These are phyloP conservation scores for Ostrea edulis DNA, from an alignment of 1,140 invertebrate genomes.

Conservation along the genomic window DNA sequence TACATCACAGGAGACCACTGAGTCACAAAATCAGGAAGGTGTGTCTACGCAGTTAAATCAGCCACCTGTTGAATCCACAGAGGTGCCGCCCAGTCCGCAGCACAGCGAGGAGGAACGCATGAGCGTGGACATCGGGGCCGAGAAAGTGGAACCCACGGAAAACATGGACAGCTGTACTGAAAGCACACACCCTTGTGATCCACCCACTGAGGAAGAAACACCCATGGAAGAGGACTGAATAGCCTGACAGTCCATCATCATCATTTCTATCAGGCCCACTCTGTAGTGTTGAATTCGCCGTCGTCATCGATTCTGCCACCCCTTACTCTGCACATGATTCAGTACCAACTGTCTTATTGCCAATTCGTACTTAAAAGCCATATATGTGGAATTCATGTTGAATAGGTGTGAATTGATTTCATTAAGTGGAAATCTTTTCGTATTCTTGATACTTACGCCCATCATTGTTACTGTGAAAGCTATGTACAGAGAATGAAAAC, in stretches of 20 bases:
- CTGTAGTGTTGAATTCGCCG: too few relatives aligned
- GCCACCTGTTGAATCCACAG: background rate
- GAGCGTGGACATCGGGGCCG: background rate
- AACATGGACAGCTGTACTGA: background rate
- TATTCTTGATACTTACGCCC: background rate
- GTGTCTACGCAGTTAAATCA: background rate
- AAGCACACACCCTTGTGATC: background rate
- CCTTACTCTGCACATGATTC: background rate
- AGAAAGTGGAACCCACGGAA: background rate
- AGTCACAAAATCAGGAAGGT: background rate
- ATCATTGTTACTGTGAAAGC: background rate
- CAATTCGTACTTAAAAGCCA: background rate
- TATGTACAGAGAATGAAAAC: background rate
- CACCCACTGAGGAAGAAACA: background rate
- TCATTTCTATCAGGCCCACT: background rate
- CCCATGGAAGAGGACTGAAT: conserved; percentile 19
- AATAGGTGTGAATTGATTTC: background rate
- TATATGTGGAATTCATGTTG: background rate
- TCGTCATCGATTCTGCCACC: background rate
- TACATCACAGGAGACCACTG: background rate
- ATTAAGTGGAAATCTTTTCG: background rate
- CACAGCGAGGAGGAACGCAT: background rate
- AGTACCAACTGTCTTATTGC: background rate
- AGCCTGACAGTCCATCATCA: background rate
- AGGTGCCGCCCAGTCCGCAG: background rate